A percentile compares a stretch with the other conserved stretches of the same genome.
phyloP scores from a whole-genome alignment of 2,113 vertebrate genomes.

The Oceanodroma tethys region DNA sequence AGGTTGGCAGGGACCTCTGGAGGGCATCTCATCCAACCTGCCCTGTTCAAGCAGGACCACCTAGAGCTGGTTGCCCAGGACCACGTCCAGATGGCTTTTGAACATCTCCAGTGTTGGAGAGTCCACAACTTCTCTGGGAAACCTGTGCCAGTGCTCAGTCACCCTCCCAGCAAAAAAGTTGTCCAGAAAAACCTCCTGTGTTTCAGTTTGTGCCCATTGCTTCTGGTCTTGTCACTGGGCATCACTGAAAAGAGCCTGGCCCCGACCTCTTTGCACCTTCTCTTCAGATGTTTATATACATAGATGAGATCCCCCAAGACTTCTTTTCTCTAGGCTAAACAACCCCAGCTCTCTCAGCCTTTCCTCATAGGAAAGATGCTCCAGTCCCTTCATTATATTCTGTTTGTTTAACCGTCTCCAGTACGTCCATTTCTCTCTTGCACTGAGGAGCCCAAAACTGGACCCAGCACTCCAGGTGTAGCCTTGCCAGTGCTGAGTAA shows the following conservation, averaged over 20 bases:
- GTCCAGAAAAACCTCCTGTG: not conserved
- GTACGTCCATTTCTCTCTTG: not conserved
- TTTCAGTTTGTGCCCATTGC: not conserved
- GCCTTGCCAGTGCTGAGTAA: not conserved
- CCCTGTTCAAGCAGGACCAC: not conserved
- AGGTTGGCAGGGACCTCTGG: not conserved
- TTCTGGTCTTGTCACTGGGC: not conserved
- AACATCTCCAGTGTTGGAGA: not conserved
- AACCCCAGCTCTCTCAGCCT: not conserved
- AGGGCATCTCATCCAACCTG: not conserved
- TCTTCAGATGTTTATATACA: not conserved
- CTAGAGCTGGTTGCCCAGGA: not conserved
- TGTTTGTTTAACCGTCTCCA: not conserved
- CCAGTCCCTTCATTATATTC: not conserved
- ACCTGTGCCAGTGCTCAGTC: not conserved
- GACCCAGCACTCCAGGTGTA: not conserved
- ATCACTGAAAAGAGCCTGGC: not conserved
- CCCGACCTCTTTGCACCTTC: not conserved
- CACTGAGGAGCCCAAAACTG: not conserved
- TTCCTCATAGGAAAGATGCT: not conserved
- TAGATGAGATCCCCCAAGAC: not conserved
- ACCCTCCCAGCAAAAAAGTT: not conserved
- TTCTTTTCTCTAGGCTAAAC: not conserved
- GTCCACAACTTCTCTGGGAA: not conserved
- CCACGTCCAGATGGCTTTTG: not conserved